Evolutionary conservation across 2,797 vertebrate genomes (phyloP).

Genomic region (Thunnus albacares): DNA sequence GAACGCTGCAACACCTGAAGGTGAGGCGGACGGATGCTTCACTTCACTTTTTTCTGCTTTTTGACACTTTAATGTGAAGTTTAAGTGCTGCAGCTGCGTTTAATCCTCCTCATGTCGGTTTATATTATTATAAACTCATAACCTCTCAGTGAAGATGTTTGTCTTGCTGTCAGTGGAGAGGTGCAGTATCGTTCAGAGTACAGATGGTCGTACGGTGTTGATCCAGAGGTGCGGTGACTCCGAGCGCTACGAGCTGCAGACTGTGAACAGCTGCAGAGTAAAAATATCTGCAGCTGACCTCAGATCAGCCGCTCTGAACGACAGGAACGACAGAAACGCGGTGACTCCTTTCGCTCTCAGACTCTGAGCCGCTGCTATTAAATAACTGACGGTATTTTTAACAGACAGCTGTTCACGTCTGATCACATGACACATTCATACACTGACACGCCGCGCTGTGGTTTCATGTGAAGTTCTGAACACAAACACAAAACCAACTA

Average conservation of each 20-base stretch:
- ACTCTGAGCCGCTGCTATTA: neutral
- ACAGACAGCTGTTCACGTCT: neutral
- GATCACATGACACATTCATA: constrained; percentile 1
- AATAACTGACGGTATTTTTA: constrained; percentile 29
- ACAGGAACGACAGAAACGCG: constrained; percentile 33
- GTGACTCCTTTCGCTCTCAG: neutral
- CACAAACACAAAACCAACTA: too few species aligned
- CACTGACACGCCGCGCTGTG: too few species aligned
- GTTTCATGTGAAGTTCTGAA: too few species aligned
- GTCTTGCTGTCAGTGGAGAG: neutral
- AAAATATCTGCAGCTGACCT: constrained; percentile 35
- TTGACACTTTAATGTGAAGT: too few species aligned
- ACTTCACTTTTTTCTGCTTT: too few species aligned
- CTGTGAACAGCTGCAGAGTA: constrained; percentile 46
- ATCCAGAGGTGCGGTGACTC: constrained; percentile 16
- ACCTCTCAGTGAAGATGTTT: too few species aligned
- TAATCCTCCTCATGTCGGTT: too few species aligned
- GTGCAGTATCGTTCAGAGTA: neutral
- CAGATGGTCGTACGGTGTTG: neutral
- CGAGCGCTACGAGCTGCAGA: neutral
- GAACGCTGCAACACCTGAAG: constrained; percentile 95
- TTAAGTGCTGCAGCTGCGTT: too few species aligned
- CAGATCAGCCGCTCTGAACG: constrained; percentile 7
- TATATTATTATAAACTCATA: too few species aligned
- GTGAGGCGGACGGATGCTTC: constrained; percentile 69